Base-by-base conservation (phyloP, 1,140 invertebrate species). In the Scaptomyza pallida region DNA sequence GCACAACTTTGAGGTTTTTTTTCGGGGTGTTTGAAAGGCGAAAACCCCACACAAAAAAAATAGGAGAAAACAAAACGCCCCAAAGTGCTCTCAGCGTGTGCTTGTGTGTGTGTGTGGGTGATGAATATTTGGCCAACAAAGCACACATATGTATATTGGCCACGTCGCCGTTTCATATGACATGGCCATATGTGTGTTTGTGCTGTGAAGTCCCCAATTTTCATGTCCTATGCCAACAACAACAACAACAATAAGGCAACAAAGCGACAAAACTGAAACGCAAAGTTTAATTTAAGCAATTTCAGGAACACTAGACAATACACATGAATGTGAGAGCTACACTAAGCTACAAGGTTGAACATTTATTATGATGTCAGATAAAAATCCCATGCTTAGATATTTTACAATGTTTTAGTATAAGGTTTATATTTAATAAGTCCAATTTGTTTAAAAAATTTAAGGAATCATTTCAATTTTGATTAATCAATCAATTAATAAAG, bases 1-100 rank as follows among this genome's bases (percentile, higher is more conserved):
- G 41, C 73, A 81, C 77, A 52, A 86, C 75, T 67, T 81, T 55
- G 33, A 74, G 63, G 55, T 69, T 72, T 75, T 30, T 30, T n/a
- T n/a, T n/a, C n/a, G n/a, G n/a, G 26, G 69, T 44, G 59, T 54
- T 33, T 30, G 26, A 30, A 76, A 76, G 76, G 15, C 45, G 41
- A 69, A 50, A 16, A 12, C 56, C 43, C 17, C 17, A 40, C n/a
- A n/a, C n/a, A 47, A 64, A 30, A 30, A 30, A 30, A 30, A 64
- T 71, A n/a, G n/a, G n/a, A n/a, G 44, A 37, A 50, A 45, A 56
- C 61, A 71, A 65, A 57, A 44, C 21, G 61, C 37, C 52, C 43
- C 12, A 65, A 57, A 64, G 26, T 33, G 51, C 4, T n/a, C 12
- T 12, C 37, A 17, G 30, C 9, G 54, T 3, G 19, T 55, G 30